Percentiles rank a stretch among this genome's conserved stretches.
Conservation (phyloP, 2,113 vertebrate genomes). For the Ginglymostoma cirratum region DNA sequence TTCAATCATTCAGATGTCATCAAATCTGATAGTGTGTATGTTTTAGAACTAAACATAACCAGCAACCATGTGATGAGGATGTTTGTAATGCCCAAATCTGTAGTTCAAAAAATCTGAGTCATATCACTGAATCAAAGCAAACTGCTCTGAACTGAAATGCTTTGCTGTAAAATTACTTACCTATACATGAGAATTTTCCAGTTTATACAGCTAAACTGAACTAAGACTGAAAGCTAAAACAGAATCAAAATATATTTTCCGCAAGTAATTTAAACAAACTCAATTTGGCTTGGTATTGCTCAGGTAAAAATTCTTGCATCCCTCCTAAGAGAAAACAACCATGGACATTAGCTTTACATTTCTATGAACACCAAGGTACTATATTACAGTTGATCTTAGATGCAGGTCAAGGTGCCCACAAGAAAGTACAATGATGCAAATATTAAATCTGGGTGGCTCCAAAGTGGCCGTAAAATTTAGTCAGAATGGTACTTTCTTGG, state of each 20-base stretch:
- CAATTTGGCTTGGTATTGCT: not conserved
- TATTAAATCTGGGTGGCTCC: slow-evolving; percentile 19
- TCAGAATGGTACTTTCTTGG: not conserved
- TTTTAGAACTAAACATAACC: not conserved
- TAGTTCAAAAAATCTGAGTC: not conserved
- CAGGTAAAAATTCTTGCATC: not conserved
- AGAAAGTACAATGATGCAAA: not conserved
- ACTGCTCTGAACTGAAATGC: not conserved
- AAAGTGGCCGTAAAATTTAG: not conserved
- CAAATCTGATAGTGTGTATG: not conserved
- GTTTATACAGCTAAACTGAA: not conserved
- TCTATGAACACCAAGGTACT: not conserved
- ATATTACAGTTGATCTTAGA: not conserved
- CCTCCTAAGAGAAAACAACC: not conserved
- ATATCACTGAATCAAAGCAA: not conserved
- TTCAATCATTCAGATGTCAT: not conserved
- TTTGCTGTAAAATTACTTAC: not conserved
- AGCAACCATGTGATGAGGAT: not conserved
- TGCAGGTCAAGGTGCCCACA: not conserved
- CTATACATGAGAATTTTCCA: not conserved
- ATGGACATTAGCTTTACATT: not conserved
- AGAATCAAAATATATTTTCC: not conserved
- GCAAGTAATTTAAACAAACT: slow-evolving; percentile 5
- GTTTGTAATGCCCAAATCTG: not conserved
- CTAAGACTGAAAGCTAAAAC: not conserved